Base-by-base conservation (phyloP, 2,888 invertebrate genomes). In the Craniophora ligustri region DNA sequence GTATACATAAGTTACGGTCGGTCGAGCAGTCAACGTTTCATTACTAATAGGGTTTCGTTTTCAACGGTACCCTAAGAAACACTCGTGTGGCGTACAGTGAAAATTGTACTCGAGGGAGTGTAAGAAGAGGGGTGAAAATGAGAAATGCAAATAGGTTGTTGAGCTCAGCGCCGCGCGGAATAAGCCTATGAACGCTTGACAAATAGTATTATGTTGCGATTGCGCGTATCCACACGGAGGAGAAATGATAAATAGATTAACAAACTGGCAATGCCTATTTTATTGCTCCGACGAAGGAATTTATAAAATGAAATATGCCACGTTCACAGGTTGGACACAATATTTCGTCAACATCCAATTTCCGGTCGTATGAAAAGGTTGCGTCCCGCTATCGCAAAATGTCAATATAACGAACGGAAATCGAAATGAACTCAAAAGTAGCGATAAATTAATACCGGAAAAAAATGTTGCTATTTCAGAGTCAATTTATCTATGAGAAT, bases 111-210 rank as follows among this genome's bases (percentile, higher is more conserved):
- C 86, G 67, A 72, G 86, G 82, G 88, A 86, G 71, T 77, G 76
- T 79, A 81, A 81, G 81, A 81, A 77, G 85, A 83, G 87, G 88
- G 89, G 86, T 79, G 87, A 84, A 91, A 90, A 91, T 91, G 89
- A 89, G 89, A 91, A 88, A 90, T 91, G 90, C 88, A 91, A 91
- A 91, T 91, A 87, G 80, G 84, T 81, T 84, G 86, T 85, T 85
- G 86, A 87, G 86, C 81, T 82, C 81, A 78, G 79, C 80, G 76
- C 72, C 77, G 76, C 77, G 69, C 75, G 75, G 81, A 86, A 86
- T 88, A 88, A 88, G 86, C 87, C 85, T 81, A 85, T 84, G 85
- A 89, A 84, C 79, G 82, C 79, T 78, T 86, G 84, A 89, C 87
- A 88, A 91, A 88, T 87, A 87, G 80, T 80, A 87, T 87, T 82